Evolutionary conservation across 2,113 vertebrate species (phyloP).

Genomic region (Syrmaticus mikado): DNA sequence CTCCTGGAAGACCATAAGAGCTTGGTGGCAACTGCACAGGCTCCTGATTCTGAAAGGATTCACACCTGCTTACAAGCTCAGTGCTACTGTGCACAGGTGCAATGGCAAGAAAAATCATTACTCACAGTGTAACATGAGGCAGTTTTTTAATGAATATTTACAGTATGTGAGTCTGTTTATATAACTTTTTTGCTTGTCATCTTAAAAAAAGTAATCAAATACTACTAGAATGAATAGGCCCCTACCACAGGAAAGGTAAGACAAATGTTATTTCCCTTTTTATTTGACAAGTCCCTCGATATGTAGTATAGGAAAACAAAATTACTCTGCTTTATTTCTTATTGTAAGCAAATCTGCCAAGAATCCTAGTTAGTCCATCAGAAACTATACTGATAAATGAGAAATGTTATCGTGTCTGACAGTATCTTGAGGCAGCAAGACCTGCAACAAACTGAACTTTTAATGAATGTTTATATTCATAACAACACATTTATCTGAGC

Average conservation of each 20-base stretch:
- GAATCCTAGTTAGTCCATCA: background rate
- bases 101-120: background rate
- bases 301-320: background rate
- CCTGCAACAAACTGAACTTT: background rate
- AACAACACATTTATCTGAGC: background rate
- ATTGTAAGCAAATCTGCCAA: background rate
- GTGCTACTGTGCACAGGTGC: background rate
- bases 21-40: background rate
- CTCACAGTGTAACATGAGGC: background rate
- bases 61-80: background rate
- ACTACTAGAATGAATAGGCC: background rate
- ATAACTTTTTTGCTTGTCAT: background rate
- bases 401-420: background rate
- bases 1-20: background rate
- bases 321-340: background rate
- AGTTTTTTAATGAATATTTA: background rate
- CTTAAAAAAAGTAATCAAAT: background rate
- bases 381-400: background rate
- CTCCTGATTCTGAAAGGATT: background rate
- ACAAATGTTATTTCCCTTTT: background rate
- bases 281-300: constrained; percentile 5
- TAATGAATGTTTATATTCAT: constrained; percentile 12
- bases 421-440: background rate
- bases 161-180: background rate
- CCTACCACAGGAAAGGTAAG: background rate